Percentiles rank a stretch among this genome's conserved stretches.
Evolutionary conservation across 2,888 invertebrate species (phyloP).

Genomic region (Eristalis arbustorum): DNA sequence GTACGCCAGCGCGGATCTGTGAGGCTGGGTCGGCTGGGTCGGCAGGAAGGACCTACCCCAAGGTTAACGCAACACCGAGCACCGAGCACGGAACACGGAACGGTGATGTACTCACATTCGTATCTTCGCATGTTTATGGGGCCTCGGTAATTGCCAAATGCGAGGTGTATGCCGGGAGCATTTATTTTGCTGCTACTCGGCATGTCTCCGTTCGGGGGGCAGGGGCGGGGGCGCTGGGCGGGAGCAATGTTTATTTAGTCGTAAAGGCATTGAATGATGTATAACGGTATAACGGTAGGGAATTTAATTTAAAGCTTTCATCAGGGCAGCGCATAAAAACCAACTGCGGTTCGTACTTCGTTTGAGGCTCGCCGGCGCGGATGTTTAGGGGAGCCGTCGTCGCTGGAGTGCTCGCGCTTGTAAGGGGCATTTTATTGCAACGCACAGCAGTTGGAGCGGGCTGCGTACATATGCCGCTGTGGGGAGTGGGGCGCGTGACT

Average conservation of each 20-base stretch:
- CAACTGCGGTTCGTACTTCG: constrained; percentile 23
- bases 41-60: constrained; percentile 15
- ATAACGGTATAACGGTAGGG: constrained; percentile 3
- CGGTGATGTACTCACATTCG: constrained; percentile 29
- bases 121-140: constrained; percentile 31
- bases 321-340: constrained; percentile 25
- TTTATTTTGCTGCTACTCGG: background rate
- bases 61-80: constrained; percentile 25
- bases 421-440: background rate
- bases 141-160: constrained; percentile 41
- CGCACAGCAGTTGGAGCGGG: background rate
- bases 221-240: background rate
- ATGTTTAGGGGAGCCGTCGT: background rate
- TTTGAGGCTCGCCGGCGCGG: background rate
- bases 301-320: constrained; percentile 49
- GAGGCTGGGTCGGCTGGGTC: background rate
- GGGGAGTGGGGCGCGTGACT: background rate
- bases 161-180: background rate
- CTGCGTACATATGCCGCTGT: background rate
- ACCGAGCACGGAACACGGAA: background rate
- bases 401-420: background rate
- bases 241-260: constrained; percentile 44
- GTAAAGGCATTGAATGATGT: constrained; percentile 31
- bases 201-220: background rate
- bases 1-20: background rate